Base-by-base conservation (phyloP, 92 coral and sea anemone species). In the Blastomussa wellsi region DNA sequence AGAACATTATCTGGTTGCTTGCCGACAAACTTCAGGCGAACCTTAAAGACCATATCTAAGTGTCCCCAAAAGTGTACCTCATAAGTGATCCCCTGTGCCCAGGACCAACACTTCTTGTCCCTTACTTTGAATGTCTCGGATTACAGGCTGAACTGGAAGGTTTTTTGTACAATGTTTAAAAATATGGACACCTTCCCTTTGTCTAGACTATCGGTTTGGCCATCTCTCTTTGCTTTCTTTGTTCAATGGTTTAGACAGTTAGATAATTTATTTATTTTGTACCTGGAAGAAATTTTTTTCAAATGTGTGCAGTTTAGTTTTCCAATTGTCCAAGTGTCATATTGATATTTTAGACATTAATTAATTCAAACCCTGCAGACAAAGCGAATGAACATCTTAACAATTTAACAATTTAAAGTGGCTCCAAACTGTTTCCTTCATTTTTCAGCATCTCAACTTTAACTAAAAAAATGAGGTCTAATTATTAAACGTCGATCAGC, bases 251-350 rank as follows among this genome's bases (percentile, higher is more conserved):
- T 79, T 42, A 42, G 74, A 28, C 64, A 37, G 42, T 42, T 66
- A 39, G 79, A 72, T 67, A 66, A 55, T 35, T 33, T 82, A 82
- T 81, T 81, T 81, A 81, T 82, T 82, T 82, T 82, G 79, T 72
- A 82, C 28, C 38, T 72, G 20, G 29, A 82, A n/a, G 31, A 17
- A 72, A 44, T 44, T 57, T 72, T 68, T 49, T 31, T 28, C 39
- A 60, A 73, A 38, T 82, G 28, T 55, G 39, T 22, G 17, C 1
- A 19, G 65, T 49, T 33, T 26, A 67, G 28, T 53, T 17, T 55
- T 82, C 29, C 68, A 36, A 52, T 72, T 73, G 32, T 72, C n/a
- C 79, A 57, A 72, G 86, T 41, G 39, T 47, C 79, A 57, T 22
- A 37, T 38, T 41, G 51, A 51, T 68, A 55, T 82, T 51, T 10